Conservation (phyloP, 2,113 vertebrate genomes). For the Microcebus lehilahytsara region DNA sequence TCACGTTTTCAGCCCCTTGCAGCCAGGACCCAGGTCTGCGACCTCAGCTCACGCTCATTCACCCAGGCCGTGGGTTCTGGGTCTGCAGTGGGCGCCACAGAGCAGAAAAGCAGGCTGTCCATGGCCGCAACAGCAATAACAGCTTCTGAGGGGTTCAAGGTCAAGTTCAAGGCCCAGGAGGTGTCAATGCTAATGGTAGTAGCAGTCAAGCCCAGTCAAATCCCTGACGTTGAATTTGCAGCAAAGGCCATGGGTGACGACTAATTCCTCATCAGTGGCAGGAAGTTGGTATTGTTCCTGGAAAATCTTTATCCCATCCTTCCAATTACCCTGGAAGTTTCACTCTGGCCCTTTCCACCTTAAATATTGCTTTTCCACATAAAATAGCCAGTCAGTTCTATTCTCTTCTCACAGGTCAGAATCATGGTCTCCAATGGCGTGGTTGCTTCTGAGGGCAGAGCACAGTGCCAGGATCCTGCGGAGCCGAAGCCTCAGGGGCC, state of each 20-base stretch:
- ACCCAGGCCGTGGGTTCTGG: fast-evolving
- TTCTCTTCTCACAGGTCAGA: neutral
- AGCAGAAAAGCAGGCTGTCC: neutral
- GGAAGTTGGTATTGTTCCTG: neutral
- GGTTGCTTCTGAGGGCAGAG: neutral
- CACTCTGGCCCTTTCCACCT: neutral
- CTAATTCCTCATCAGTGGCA: neutral
- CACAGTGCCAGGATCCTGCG: neutral
- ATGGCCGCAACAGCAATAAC: neutral
- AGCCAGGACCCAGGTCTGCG: neutral
- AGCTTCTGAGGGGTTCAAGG: neutral
- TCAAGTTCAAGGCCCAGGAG: neutral
- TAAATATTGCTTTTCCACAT: neutral
- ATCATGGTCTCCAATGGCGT: neutral
- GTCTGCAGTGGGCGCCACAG: neutral
- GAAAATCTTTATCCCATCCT: neutral
- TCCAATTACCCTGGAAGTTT: neutral
- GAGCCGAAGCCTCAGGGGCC: neutral
- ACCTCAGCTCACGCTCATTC: neutral
- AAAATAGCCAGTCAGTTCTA: neutral
- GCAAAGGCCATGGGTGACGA: fast-evolving
- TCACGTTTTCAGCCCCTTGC: neutral
- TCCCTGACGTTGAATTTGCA: neutral
- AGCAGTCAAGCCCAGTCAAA: neutral
- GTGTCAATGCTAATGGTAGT: too few species aligned